A percentile compares a stretch with the other conserved stretches of the same genome.
Evolutionary conservation across 2,797 vertebrate genomes (phyloP).

Genomic region (Vireo griseus): DNA sequence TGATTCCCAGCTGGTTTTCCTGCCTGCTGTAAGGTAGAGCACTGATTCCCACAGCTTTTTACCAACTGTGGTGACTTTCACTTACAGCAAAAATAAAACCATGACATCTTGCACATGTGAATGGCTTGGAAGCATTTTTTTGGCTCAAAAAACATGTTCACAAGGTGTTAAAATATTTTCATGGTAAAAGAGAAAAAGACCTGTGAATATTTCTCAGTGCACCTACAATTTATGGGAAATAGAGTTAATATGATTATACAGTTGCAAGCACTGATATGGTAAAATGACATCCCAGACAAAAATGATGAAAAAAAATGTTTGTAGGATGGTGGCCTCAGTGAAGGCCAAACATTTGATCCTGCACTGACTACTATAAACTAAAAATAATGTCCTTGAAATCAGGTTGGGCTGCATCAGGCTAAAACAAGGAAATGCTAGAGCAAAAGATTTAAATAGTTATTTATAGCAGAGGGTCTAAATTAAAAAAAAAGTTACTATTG

Average conservation of each 20-base stretch:
- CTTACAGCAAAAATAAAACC: constrained; percentile 3
- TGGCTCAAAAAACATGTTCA: neutral
- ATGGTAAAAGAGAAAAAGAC: neutral
- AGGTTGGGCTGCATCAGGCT: neutral
- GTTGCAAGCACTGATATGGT: neutral
- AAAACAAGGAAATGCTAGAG: neutral
- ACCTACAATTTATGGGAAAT: neutral
- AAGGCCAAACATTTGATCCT: neutral
- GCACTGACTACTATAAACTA: neutral
- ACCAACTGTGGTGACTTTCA: neutral
- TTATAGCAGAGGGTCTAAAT: neutral
- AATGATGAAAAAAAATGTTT: neutral
- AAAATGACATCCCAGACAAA: neutral
- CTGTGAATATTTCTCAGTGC: neutral
- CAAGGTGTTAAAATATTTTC: neutral
- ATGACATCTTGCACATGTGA: neutral
- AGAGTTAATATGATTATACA: neutral
- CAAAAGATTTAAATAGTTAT: neutral
- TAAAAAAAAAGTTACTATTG: neutral
- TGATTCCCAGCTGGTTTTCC: constrained; percentile 26
- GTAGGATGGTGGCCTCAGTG: neutral
- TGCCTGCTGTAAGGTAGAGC: neutral
- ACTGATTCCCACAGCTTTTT: neutral
- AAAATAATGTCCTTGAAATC: neutral
- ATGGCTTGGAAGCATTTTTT: neutral